phyloP scores from a whole-genome alignment of 2,797 vertebrate genomes.

The Rallus crepitans region DNA sequence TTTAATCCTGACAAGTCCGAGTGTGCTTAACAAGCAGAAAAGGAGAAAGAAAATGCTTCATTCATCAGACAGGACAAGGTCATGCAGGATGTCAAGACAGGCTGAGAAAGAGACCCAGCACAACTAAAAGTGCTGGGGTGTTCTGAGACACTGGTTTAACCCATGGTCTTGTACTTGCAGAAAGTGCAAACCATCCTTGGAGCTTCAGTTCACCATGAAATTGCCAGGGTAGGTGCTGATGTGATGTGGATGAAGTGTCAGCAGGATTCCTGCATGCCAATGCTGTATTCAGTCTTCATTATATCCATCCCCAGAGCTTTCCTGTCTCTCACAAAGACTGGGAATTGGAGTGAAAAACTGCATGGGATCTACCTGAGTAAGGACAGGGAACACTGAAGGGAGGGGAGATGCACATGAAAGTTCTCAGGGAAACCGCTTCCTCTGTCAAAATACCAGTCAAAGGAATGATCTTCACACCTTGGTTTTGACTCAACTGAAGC shows the following conservation, averaged over 20 bases:
- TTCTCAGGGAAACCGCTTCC: neutral
- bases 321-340: neutral
- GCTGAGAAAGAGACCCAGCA: neutral
- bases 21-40: neutral
- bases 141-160: neutral
- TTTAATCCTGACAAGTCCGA: conserved; percentile 31
- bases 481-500: neutral
- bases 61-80: conserved; percentile 9
- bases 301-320: neutral
- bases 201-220: neutral
- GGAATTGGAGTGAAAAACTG: neutral
- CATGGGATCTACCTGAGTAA: neutral
- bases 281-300: neutral
- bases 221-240: neutral
- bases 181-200: neutral
- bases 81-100: neutral
- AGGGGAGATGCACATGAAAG: neutral
- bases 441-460: neutral
- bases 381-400: neutral
- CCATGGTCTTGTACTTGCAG: neutral
- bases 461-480: neutral
- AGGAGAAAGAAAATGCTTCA: neutral
- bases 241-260: neutral
- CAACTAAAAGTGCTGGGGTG: neutral
- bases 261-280: neutral